Percentiles rank a stretch among this genome's conserved stretches.
Evolutionary conservation across 2,888 invertebrate species (phyloP).

Genomic region (Axea sp.): DNA sequence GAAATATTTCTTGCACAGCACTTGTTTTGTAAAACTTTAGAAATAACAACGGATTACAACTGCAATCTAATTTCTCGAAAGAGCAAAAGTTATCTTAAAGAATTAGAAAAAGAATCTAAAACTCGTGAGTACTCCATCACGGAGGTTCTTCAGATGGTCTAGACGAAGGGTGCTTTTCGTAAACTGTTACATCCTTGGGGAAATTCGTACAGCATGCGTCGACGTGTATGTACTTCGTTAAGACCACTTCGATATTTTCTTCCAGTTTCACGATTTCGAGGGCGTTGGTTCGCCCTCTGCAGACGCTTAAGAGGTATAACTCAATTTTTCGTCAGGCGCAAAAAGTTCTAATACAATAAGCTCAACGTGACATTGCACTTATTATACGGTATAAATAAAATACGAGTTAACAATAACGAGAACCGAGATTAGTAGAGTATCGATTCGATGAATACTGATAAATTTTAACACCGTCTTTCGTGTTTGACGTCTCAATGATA

Average conservation of each 20-base stretch:
- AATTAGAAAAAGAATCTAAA: not conserved
- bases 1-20: no score
- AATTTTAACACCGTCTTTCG: no score
- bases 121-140: not conserved
- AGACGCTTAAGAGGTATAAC: conserved; percentile 66
- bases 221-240: conserved; percentile 35
- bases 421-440: not conserved
- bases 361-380: conserved; percentile 66
- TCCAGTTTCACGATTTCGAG: conserved; percentile 28
- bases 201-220: conserved; percentile 18
- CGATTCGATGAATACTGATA: no score
- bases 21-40: no score
- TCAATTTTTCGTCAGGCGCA: conserved; percentile 69
- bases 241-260: conserved; percentile 25
- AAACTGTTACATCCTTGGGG: conserved; percentile 21
- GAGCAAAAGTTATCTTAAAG: not conserved
- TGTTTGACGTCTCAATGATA: no score
- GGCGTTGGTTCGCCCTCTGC: conserved; percentile 31
- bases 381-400: conserved; percentile 3
- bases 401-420: not conserved
- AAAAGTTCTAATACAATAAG: conserved; percentile 72
- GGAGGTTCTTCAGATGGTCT: not conserved
- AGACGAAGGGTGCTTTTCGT: conserved; percentile 2
- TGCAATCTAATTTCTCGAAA: not conserved
- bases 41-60: no score